phyloP scores from a whole-genome alignment of 2,113 vertebrate genomes.

The Heptranchias perlo region DNA sequence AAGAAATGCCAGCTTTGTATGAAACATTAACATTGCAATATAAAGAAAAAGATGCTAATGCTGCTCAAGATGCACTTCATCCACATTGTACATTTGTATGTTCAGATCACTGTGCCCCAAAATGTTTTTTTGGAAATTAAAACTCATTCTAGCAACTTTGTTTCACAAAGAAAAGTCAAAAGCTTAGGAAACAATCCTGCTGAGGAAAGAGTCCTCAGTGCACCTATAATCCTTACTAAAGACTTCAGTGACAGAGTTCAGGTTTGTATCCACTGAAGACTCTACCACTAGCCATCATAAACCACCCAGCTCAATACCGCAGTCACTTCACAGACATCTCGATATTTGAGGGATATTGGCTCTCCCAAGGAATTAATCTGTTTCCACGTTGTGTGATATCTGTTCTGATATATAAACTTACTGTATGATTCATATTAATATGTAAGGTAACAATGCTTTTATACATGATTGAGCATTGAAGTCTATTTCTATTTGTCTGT shows the following conservation, averaged over 20 bases:
- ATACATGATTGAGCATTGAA: constrained; percentile 10
- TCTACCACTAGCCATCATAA: not conserved
- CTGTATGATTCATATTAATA: not conserved
- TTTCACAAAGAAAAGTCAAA: not conserved
- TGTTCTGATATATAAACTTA: constrained; percentile 12
- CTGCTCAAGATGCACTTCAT: not conserved
- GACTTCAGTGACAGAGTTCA: not conserved
- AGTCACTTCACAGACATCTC: not conserved
- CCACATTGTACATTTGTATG: not conserved
- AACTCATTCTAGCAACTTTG: not conserved
- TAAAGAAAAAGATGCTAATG: not conserved
- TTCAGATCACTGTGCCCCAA: not conserved
- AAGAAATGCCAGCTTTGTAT: not conserved
- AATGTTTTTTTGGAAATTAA: not conserved
- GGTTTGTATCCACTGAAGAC: not conserved
- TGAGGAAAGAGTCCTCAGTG: not conserved
- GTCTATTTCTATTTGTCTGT: not conserved
- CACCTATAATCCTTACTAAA: not conserved
- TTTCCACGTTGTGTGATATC: not conserved
- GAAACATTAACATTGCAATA: not conserved
- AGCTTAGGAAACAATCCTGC: not conserved
- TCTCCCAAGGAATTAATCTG: not conserved
- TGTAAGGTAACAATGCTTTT: not conserved
- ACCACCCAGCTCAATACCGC: not conserved
- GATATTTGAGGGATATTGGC: not conserved